phyloP scores from a whole-genome alignment of 2,113 vertebrate species.

The Mohoua ochrocephala region DNA sequence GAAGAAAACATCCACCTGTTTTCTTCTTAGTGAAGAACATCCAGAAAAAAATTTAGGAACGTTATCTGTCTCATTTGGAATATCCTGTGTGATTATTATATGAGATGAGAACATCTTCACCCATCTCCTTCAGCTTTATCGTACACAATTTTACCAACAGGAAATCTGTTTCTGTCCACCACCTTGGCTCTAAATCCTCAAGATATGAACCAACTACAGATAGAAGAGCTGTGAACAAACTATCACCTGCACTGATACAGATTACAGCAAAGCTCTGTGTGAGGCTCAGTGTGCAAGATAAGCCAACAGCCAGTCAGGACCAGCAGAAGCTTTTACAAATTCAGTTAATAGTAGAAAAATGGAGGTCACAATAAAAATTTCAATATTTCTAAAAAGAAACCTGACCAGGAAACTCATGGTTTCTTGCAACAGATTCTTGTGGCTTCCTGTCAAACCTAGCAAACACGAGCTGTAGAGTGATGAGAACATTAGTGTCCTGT shows the following conservation, averaged over 20 bases:
- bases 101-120: background rate
- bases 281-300: background rate
- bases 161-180: background rate
- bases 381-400: background rate
- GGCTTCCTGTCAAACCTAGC: background rate
- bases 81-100: background rate
- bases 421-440: background rate
- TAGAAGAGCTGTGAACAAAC: background rate
- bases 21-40: background rate
- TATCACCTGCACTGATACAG: background rate
- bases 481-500: background rate
- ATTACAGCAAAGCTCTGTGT: background rate
- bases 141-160: background rate
- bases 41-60: background rate
- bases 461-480: background rate
- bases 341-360: background rate
- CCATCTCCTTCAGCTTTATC: background rate
- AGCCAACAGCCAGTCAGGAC: background rate
- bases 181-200: background rate
- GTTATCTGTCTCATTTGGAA: background rate
- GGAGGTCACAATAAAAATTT: background rate
- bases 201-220: background rate
- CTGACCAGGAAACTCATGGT: background rate
- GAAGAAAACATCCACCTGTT: background rate
- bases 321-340: background rate